Evolutionary conservation across 2,797 vertebrate genomes (phyloP).

Genomic region (Thaleichthys pacificus): DNA sequence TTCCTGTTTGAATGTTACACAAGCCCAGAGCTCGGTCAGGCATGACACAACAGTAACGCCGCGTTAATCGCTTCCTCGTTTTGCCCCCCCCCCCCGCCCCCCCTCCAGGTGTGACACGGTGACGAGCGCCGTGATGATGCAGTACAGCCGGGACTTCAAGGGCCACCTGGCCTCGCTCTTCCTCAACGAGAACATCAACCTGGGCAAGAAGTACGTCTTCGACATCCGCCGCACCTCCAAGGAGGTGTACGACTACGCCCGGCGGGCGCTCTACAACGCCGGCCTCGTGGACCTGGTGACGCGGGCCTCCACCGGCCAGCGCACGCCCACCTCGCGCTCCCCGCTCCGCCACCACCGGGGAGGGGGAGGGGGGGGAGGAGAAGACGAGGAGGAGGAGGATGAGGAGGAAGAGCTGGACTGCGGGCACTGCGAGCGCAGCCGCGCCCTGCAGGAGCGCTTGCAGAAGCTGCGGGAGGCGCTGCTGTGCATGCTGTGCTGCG

Average conservation of each 20-base stretch:
- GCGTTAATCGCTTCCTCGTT: neutral
- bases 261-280: conserved; percentile 91
- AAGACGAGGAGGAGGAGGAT: conserved; percentile 55
- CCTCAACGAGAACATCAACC: conserved; percentile 96
- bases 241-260: conserved; percentile 96
- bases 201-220: conserved; percentile 98
- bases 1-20: neutral
- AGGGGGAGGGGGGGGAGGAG: conserved; percentile 49
- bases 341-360: conserved; percentile 64
- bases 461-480: conserved; percentile 92
- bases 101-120: conserved; percentile 91
- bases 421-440: conserved; percentile 87
- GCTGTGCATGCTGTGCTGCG: conserved; percentile 95
- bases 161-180: conserved; percentile 96
- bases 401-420: conserved; percentile 74
- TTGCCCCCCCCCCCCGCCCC: neutral
- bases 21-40: neutral
- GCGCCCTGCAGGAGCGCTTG: conserved; percentile 88
- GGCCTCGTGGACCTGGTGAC: conserved; percentile 88
- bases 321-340: conserved; percentile 72
- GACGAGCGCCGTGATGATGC: conserved; percentile 98
- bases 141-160: conserved; percentile 97
- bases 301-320: conserved; percentile 72
- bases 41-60: neutral
- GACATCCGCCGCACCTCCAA: conserved; percentile 97